These are phyloP conservation scores for Forbesichthys papilliferus DNA, from an alignment of 2,113 vertebrate genomes.

Conservation along the genomic window DNA sequence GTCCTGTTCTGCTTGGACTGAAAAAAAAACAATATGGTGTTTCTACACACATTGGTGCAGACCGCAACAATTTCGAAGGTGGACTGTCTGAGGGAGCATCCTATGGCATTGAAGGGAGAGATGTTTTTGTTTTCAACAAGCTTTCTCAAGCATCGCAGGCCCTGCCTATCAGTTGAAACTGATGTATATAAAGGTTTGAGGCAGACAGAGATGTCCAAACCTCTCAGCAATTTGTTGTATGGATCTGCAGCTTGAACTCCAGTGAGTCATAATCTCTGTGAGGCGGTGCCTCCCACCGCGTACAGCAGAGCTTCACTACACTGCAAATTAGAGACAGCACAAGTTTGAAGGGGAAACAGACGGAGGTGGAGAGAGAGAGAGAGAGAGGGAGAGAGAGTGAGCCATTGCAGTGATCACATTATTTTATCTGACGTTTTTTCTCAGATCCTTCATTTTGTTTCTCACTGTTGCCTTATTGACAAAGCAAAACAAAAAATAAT, in stretches of 20 bases:
- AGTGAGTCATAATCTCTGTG: slow-evolving; percentile 67
- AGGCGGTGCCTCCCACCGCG: slow-evolving; percentile 64
- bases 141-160: no score
- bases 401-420: background rate
- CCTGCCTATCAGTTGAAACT: no score
- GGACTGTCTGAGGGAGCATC: no score
- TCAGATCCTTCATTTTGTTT: slow-evolving; percentile 1
- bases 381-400: slow-evolving; percentile 17
- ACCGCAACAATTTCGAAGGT: no score
- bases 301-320: slow-evolving; percentile 60
- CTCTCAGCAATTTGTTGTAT: slow-evolving; percentile 57
- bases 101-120: no score
- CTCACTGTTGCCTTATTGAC: background rate
- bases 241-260: slow-evolving; percentile 56
- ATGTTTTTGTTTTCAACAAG: no score
- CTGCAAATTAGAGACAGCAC: slow-evolving; percentile 64
- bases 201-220: slow-evolving; percentile 47
- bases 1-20: no score
- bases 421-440: slow-evolving; percentile 16
- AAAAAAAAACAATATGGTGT: no score
- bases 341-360: slow-evolving; percentile 56
- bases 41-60: no score
- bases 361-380: slow-evolving; percentile 46
- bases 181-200: slow-evolving; percentile 20
- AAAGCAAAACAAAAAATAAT: background rate